phyloP scores from a whole-genome alignment of 2,113 vertebrate genomes.

The Corapipo altera region DNA sequence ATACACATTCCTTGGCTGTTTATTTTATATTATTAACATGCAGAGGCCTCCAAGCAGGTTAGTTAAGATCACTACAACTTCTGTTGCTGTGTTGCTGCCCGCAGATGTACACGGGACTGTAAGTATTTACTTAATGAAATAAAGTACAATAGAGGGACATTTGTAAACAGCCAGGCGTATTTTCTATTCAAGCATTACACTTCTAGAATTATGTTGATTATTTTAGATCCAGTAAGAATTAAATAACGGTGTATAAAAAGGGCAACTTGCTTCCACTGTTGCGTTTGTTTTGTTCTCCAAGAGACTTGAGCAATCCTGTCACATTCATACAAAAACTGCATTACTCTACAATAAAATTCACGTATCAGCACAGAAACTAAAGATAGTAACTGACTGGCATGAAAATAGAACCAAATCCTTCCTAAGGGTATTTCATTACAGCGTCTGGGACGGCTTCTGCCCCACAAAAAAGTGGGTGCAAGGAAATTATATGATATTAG shows the following conservation, averaged over 20 bases:
- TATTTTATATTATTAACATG: conserved; percentile 47
- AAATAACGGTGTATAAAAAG: background rate
- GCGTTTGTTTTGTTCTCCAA: background rate
- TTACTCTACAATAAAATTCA: background rate
- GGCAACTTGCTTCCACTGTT: background rate
- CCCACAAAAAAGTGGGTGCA: background rate
- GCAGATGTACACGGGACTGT: background rate
- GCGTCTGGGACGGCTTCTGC: background rate
- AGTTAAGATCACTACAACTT: background rate
- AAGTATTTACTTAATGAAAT: background rate
- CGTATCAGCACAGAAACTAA: background rate
- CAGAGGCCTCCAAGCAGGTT: conserved; percentile 33
- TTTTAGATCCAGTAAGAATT: background rate
- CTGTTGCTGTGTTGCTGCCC: background rate
- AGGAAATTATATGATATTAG: background rate
- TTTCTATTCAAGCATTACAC: background rate
- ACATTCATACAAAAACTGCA: background rate
- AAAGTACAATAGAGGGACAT: background rate
- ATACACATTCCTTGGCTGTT: conserved; percentile 55
- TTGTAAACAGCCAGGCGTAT: background rate
- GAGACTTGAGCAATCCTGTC: background rate
- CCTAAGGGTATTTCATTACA: background rate
- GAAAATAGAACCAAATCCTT: background rate
- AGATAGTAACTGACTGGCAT: accelerated
- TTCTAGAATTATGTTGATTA: background rate